A percentile compares a stretch with the other conserved stretches of the same genome.
These are phyloP conservation scores for Trisateles emortualis DNA, from an alignment of 2,888 invertebrate genomes.

Conservation along the genomic window DNA sequence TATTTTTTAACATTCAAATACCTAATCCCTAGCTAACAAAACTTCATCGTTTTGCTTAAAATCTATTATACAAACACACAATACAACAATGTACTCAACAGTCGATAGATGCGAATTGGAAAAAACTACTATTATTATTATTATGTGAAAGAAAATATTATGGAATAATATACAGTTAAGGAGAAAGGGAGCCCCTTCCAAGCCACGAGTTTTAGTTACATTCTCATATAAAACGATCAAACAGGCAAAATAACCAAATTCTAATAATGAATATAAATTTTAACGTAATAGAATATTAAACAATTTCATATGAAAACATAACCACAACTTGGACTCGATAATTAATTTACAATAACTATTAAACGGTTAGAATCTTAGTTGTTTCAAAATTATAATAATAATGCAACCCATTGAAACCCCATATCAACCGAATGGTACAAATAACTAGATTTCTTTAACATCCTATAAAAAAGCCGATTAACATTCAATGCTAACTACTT, in stretches of 20 bases:
- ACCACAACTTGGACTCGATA: conserved; percentile 34
- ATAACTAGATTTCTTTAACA: conserved; percentile 43
- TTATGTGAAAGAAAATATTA: conserved; percentile 55
- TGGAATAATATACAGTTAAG: conserved; percentile 54
- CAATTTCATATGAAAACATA: conserved; percentile 42
- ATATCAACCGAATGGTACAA: conserved; percentile 38
- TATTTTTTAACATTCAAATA: conserved; percentile 20
- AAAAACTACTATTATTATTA: conserved; percentile 54
- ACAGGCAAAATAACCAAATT: conserved; percentile 34
- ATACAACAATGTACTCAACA: conserved; percentile 35
- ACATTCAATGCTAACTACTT: conserved; percentile 81
- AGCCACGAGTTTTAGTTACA: conserved; percentile 32
- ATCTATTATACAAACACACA: conserved; percentile 21
- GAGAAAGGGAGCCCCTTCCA: conserved; percentile 21
- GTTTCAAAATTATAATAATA: conserved; percentile 43
- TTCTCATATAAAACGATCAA: conserved; percentile 40
- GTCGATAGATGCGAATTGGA: conserved; percentile 42
- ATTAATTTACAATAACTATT: conserved; percentile 49
- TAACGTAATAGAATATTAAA: conserved; percentile 34
- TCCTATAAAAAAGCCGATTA: conserved; percentile 49
- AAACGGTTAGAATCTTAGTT: conserved; percentile 48
- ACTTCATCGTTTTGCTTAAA: conserved; percentile 2
- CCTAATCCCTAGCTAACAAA: conserved; percentile 19
- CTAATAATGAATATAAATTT: conserved; percentile 35
- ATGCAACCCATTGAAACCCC: conserved; percentile 44